phyloP scores from a whole-genome alignment of 2,888 invertebrate species.

The Ctena decussata region DNA sequence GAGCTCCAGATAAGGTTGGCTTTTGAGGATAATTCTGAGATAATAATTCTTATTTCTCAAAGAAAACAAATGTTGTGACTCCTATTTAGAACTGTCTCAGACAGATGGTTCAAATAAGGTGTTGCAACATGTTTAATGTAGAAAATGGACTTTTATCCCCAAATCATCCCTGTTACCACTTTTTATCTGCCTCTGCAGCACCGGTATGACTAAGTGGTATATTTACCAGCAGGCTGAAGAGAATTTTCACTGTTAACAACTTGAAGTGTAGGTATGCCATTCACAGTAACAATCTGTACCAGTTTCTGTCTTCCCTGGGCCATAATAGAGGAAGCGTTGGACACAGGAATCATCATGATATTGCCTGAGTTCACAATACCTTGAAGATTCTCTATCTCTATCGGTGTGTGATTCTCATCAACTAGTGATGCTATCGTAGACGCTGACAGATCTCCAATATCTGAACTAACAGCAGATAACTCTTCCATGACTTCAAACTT shows the following conservation, averaged over 20 bases:
- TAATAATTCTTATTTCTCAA: too few relatives aligned
- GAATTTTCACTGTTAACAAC: conserved; percentile 35
- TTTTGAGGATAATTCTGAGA: too few relatives aligned
- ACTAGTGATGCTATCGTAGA: not conserved
- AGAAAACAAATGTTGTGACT: too few relatives aligned
- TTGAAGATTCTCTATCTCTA: not conserved
- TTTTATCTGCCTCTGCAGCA: too few relatives aligned
- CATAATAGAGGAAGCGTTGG: not conserved
- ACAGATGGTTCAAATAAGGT: too few relatives aligned
- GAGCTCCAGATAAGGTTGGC: too few relatives aligned
- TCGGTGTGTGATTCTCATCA: not conserved
- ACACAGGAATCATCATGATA: conserved; percentile 10
- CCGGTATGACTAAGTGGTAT: too few relatives aligned
- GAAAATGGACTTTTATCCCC: too few relatives aligned
- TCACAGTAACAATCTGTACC: conserved; percentile 77
- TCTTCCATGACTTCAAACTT: not conserved
- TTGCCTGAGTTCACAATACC: not conserved
- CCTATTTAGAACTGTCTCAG: too few relatives aligned
- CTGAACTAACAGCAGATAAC: not conserved
- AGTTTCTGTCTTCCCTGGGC: conserved; percentile 16
- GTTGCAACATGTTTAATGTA: too few relatives aligned
- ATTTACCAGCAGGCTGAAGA: not conserved
- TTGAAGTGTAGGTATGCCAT: conserved; percentile 79
- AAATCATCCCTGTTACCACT: too few relatives aligned
- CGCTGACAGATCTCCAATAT: not conserved